phyloP scores from a whole-genome alignment of 2,113 vertebrate species.

The Xenopus borealis region DNA sequence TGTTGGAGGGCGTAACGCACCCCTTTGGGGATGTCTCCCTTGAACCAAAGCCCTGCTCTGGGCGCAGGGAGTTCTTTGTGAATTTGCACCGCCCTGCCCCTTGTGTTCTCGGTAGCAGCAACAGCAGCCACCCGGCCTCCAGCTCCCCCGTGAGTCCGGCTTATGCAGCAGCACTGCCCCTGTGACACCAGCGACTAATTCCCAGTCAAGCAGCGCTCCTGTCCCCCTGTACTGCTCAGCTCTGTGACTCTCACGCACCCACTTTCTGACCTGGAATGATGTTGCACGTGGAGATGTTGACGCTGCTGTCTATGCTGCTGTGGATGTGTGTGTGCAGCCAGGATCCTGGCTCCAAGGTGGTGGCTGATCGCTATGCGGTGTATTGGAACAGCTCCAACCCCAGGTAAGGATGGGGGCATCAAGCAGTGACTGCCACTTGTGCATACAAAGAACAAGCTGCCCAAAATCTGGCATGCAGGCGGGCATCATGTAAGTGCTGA shows the following conservation, averaged over 20 bases:
- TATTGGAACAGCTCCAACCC: conserved; percentile 97
- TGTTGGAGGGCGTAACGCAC: conserved; percentile 15
- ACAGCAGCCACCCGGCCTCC: conserved; percentile 46
- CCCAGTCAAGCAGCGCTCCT: not conserved
- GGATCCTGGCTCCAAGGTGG: conserved; percentile 92
- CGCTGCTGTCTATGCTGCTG: conserved; percentile 83
- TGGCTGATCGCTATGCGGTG: conserved; percentile 95
- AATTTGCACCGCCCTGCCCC: conserved; percentile 58
- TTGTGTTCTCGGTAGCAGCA: conserved; percentile 52
- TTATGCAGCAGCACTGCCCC: conserved; percentile 33
- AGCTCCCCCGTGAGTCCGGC: conserved; percentile 51
- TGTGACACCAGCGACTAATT: conserved; percentile 28
- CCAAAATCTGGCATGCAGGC: conserved; percentile 1
- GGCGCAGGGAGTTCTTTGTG: conserved; percentile 55
- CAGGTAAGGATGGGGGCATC: conserved; percentile 66
- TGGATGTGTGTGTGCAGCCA: conserved; percentile 92
- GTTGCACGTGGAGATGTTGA: conserved; percentile 94
- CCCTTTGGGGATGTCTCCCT: conserved; percentile 57
- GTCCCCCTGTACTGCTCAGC: conserved; percentile 26
- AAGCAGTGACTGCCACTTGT: not conserved
- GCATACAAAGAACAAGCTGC: conserved; percentile 15
- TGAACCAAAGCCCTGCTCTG: conserved; percentile 44
- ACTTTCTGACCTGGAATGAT: conserved; percentile 73
- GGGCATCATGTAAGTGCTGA: too few relatives aligned
- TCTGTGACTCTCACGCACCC: conserved; percentile 32